These are phyloP conservation scores for Lanistes nyassanus DNA, from an alignment of 1,140 invertebrate species.

Conservation along the genomic window DNA sequence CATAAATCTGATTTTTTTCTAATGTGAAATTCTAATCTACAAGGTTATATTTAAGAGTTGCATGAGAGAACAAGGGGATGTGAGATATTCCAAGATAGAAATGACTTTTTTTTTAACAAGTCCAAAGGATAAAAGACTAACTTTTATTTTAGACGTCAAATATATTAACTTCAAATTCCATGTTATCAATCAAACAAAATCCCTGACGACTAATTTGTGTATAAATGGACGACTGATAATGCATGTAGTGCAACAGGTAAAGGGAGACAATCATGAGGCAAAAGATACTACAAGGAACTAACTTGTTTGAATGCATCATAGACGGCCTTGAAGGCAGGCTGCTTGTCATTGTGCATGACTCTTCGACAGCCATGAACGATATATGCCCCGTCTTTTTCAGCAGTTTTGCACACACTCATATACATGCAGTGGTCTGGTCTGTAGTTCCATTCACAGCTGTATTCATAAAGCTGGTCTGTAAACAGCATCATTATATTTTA, in stretches of 20 bases:
- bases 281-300: constrained; percentile 16
- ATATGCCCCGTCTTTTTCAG: constrained; percentile 79
- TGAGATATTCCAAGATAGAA: neutral
- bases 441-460: constrained; percentile 91
- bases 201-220: no score
- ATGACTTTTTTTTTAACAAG: neutral
- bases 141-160: no score
- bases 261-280: neutral
- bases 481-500: constrained; percentile 30
- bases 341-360: constrained; percentile 86
- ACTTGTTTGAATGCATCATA: constrained; percentile 78
- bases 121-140: no score
- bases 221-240: no score
- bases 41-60: neutral
- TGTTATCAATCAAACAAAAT: no score
- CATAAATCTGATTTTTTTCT: neutral
- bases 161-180: no score
- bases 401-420: constrained; percentile 80
- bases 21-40: neutral
- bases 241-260: neutral
- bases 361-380: constrained; percentile 90
- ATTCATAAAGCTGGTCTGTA: constrained; percentile 81
- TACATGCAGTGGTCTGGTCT: constrained; percentile 96
- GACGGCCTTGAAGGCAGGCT: constrained; percentile 85
- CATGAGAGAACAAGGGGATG: neutral